Evolutionary conservation across 2,888 invertebrate species (phyloP).

Genomic region (Isotomurus palustris): DNA sequence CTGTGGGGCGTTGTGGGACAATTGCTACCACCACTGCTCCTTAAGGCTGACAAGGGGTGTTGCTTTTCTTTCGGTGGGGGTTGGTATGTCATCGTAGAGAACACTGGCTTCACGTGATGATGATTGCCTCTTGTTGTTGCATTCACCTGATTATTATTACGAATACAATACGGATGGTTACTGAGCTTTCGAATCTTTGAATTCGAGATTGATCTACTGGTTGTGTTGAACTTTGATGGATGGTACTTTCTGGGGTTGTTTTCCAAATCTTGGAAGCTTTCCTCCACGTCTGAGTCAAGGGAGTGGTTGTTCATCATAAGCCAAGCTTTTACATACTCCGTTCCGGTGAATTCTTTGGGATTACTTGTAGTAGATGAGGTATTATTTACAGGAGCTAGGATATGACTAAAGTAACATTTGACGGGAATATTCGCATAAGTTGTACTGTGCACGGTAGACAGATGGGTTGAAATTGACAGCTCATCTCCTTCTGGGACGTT

Average conservation of each 20-base stretch:
- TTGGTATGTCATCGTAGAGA: slow-evolving; percentile 17
- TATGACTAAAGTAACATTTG: not conserved
- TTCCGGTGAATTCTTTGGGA: slow-evolving; percentile 44
- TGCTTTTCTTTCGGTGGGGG: slow-evolving; percentile 44
- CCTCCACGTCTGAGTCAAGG: no score
- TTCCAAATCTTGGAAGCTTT: no score
- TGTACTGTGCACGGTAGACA: slow-evolving; percentile 38
- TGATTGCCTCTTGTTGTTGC: no score
- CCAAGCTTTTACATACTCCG: slow-evolving; percentile 45
- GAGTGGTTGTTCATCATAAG: slow-evolving; percentile 27
- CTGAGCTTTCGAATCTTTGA: no score
- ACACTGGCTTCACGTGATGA: not conserved
- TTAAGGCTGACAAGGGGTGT: slow-evolving; percentile 23
- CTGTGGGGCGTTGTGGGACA: no score
- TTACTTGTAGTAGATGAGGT: slow-evolving; percentile 7
- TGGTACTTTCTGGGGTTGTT: no score
- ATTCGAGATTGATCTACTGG: no score
- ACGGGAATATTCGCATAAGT: slow-evolving; percentile 8
- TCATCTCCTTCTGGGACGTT: slow-evolving; percentile 32
- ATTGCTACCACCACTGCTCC: no score
- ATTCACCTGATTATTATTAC: no score
- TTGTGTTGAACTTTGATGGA: no score
- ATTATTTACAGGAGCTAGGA: not conserved
- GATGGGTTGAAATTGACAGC: slow-evolving; percentile 37
- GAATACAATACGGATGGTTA: no score